phyloP scores from a whole-genome alignment of 2,888 invertebrate species.

The Sylvicola fuscatus region DNA sequence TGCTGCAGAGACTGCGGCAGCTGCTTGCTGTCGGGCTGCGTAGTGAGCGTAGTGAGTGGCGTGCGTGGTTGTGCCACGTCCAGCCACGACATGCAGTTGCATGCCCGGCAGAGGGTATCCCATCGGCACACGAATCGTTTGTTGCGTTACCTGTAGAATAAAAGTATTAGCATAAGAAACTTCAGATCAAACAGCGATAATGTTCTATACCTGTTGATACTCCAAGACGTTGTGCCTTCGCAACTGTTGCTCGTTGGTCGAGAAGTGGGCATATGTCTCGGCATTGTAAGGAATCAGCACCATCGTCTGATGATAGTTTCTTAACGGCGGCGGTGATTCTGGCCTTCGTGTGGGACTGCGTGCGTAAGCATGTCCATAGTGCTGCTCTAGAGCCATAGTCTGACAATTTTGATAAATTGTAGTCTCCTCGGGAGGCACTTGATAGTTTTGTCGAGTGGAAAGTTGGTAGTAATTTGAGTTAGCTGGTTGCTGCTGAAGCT shows the following conservation, averaged over 20 bases:
- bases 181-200: slow-evolving; percentile 2
- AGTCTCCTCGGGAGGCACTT: slow-evolving; percentile 20
- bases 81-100: slow-evolving; percentile 27
- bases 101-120: slow-evolving; percentile 27
- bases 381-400: slow-evolving; percentile 15
- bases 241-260: slow-evolving; percentile 19
- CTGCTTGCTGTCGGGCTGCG: slow-evolving; percentile 9
- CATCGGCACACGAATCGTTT: slow-evolving; percentile 28
- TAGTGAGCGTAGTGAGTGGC: slow-evolving; percentile 16
- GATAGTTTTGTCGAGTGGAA: slow-evolving; percentile 22
- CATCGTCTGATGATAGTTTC: slow-evolving; percentile 46
- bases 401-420: slow-evolving; percentile 24
- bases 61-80: slow-evolving; percentile 13
- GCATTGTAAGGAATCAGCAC: slow-evolving; percentile 44
- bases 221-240: slow-evolving; percentile 22
- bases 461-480: slow-evolving; percentile 21
- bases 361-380: slow-evolving; percentile 18
- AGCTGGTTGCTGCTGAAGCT: slow-evolving; percentile 2
- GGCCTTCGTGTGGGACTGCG: slow-evolving; percentile 30
- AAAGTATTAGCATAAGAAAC: not conserved
- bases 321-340: slow-evolving; percentile 48
- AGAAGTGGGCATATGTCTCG: slow-evolving; percentile 23
- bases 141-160: slow-evolving; percentile 22
- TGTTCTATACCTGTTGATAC: slow-evolving; percentile 22
- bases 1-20: not conserved